phyloP scores from a whole-genome alignment of 2,797 vertebrate species.

The Rachycentron canadum region DNA sequence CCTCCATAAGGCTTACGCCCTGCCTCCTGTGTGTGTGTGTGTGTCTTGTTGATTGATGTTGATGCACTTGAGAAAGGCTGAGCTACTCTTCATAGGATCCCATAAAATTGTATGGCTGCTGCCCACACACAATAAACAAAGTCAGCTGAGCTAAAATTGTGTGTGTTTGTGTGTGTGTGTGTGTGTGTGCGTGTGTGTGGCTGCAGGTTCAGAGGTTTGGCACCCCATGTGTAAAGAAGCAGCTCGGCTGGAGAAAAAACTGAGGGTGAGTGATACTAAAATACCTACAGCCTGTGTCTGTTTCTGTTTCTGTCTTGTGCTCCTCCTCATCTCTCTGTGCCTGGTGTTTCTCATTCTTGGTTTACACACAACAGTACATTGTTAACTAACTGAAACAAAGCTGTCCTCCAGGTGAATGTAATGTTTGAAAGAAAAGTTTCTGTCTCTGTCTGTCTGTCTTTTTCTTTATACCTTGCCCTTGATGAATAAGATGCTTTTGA shows the following conservation, averaged over 20 bases:
- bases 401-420: neutral
- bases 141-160: constrained; percentile 25
- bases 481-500: neutral
- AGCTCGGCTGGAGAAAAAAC: constrained; percentile 92
- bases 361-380: constrained; percentile 14
- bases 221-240: constrained; percentile 97
- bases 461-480: neutral
- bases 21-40: neutral
- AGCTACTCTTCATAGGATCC: constrained; percentile 55
- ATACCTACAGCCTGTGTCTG: constrained; percentile 43
- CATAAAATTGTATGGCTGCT: constrained; percentile 54
- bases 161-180: constrained; percentile 25
- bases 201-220: constrained; percentile 95
- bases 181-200: constrained; percentile 44
- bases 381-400: neutral
- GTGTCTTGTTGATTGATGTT: constrained; percentile 53
- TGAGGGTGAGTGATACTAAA: constrained; percentile 88
- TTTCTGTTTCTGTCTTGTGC: constrained; percentile 31
- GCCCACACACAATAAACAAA: constrained; percentile 56
- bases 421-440: neutral
- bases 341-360: constrained; percentile 11
- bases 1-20: constrained; percentile 24
- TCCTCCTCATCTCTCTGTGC: neutral
- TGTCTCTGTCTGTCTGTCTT: neutral
- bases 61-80: constrained; percentile 54